phyloP scores from a whole-genome alignment of 2,888 invertebrate species.

The Hermaeophaga mercurialis region DNA sequence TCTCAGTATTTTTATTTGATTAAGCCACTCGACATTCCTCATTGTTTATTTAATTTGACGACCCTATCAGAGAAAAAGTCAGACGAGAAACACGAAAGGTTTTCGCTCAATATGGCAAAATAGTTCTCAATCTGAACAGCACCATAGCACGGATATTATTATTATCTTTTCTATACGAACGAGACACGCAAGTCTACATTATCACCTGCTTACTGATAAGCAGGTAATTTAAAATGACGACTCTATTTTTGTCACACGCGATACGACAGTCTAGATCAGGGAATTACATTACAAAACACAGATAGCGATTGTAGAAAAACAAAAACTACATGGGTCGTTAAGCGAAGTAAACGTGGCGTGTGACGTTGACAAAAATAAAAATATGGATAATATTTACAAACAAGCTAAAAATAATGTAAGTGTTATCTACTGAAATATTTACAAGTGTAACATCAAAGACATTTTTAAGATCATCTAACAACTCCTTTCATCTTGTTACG shows the following conservation, averaged over 20 bases:
- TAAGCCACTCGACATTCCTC: too few relatives aligned
- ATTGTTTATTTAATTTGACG: slow-evolving; percentile 1
- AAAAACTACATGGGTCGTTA: slow-evolving; percentile 4
- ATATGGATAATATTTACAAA: too few relatives aligned
- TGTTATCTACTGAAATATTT: too few relatives aligned
- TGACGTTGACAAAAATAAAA: neutral
- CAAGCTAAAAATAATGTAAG: too few relatives aligned
- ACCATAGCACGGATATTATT: slow-evolving; percentile 34
- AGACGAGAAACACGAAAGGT: neutral
- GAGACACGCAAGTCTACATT: slow-evolving; percentile 41
- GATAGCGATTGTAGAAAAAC: slow-evolving; percentile 1
- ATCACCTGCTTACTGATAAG: slow-evolving; percentile 43
- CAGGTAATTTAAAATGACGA: slow-evolving; percentile 39
- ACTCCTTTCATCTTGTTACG: too few relatives aligned
- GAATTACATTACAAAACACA: slow-evolving; percentile 1
- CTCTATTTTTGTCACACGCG: slow-evolving; percentile 38
- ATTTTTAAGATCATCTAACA: too few relatives aligned
- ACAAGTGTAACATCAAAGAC: too few relatives aligned
- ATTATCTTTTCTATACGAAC: slow-evolving; percentile 25
- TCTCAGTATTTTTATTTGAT: too few relatives aligned
- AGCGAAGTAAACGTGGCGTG: neutral
- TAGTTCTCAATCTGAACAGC: slow-evolving; percentile 35
- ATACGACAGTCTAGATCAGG: neutral
- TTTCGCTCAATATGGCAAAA: neutral
- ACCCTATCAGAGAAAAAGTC: neutral